Evolutionary conservation across 2,888 invertebrate species (phyloP).

Genomic region (Ormia ochracea): DNA sequence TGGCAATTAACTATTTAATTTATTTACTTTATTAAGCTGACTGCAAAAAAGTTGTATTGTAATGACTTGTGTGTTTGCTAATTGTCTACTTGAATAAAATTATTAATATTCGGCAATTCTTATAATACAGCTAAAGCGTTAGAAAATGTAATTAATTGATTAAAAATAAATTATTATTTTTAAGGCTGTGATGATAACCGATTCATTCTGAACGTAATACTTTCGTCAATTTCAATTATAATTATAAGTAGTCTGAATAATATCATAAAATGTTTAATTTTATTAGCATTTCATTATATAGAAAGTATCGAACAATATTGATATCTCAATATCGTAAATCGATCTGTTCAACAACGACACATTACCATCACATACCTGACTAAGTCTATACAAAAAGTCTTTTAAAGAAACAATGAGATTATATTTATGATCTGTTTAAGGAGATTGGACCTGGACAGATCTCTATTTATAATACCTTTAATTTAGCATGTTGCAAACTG

Average conservation of each 20-base stretch:
- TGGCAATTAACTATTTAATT: not conserved
- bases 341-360: no score
- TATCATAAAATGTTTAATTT: no score
- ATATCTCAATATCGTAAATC: no score
- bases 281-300: no score
- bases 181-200: no score
- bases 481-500: not conserved
- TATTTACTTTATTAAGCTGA: constrained; percentile 31
- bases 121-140: constrained; percentile 52
- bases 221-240: no score
- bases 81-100: constrained; percentile 12
- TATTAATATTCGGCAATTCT: constrained; percentile 23
- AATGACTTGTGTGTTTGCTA: constrained; percentile 10
- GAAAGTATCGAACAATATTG: no score
- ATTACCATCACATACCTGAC: no score
- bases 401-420: not conserved
- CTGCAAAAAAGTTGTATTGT: constrained; percentile 28
- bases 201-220: no score
- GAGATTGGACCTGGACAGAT: no score
- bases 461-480: not conserved
- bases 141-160: not conserved
- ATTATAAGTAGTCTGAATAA: no score
- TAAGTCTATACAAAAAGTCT: not conserved
- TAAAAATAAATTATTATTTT: not conserved
- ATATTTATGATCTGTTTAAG: no score